Base-by-base conservation (phyloP, 1,140 invertebrate genomes). In the Bombus terrestris region DNA sequence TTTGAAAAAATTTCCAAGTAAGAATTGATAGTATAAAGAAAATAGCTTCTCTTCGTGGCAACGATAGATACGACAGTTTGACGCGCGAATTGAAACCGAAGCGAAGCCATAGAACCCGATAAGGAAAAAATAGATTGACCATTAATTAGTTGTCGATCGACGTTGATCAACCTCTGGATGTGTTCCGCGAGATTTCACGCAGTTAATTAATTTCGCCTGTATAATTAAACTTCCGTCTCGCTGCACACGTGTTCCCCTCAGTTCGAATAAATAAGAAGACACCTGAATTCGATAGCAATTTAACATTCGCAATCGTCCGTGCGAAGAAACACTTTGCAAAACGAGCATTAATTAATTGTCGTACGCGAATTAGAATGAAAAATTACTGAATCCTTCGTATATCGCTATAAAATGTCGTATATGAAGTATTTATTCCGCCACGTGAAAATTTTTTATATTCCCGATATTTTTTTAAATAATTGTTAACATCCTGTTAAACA, bases 141-240 rank as follows among this genome's bases (percentile, higher is more conserved):
- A 74, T 72, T 37, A 89, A 86, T 85, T 88, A 91, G 87, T 82
- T 81, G 39, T 37, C 82, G 85, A 86, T 86, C 80, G 81, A 73
- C 28, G 0, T 32, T 41, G 73, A 72, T 64, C 66, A 66, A 71
- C 66, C 41, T n/a, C 37, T 53, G 76, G 72, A 83, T 76, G 81
- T 57, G 57, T 85, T 85, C 78, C 83, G 64, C 87, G 43, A 66
- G 83, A 79, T 90, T 89, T 86, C 88, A 90, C 79, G 81, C 83
- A 88, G 90, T 92, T 93, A 93, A 92, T 93, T 92, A 93, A 93
- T 93, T 92, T 83, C 83, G 83, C 83, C 87, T 75, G 87, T 81
- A 81, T 81, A 85, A 85, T 85, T 85, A 81, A 85, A 85, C 32
- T 85, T 85, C 83, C 69, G 69, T 72, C 69, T 81, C 41, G 41